phyloP scores from a whole-genome alignment of 1,140 invertebrate genomes.

The Idris sp. region DNA sequence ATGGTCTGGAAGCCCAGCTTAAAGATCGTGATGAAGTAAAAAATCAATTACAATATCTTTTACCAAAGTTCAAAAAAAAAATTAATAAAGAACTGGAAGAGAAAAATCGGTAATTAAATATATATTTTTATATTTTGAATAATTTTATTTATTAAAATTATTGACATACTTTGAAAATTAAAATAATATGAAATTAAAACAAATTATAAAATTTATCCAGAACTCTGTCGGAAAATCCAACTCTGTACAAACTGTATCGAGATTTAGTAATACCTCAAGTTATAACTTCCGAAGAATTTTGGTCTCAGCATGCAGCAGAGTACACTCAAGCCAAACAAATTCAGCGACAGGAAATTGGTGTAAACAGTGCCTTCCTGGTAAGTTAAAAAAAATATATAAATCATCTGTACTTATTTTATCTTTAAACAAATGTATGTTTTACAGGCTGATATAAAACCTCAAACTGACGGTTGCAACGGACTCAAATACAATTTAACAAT shows the following conservation, averaged over 20 bases:
- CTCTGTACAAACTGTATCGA: slow-evolving; percentile 90
- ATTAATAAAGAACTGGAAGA: slow-evolving; percentile 95
- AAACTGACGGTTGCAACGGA: slow-evolving; percentile 97
- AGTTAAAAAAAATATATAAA: slow-evolving; percentile 38
- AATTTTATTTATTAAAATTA: slow-evolving; percentile 4
- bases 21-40: slow-evolving; percentile 96
- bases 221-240: slow-evolving; percentile 89
- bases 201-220: slow-evolving; percentile 73
- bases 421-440: no score
- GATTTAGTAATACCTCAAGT: slow-evolving; percentile 97
- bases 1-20: slow-evolving; percentile 89
- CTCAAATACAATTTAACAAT: slow-evolving; percentile 98
- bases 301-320: slow-evolving; percentile 90
- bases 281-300: slow-evolving; percentile 97
- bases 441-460: slow-evolving; percentile 95
- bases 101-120: slow-evolving; percentile 82
- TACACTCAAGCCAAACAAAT: slow-evolving; percentile 86
- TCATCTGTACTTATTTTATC: no score
- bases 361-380: slow-evolving; percentile 78
- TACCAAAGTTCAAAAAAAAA: slow-evolving; percentile 97
- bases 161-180: not conserved
- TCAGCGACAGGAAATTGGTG: slow-evolving; percentile 89
- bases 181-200: not conserved
- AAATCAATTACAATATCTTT: slow-evolving; percentile 91
- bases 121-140: slow-evolving; percentile 7